Percentiles rank a stretch among this genome's conserved stretches.
These are phyloP conservation scores for Gari tellinella DNA, from an alignment of 2,888 invertebrate species.

Conservation along the genomic window DNA sequence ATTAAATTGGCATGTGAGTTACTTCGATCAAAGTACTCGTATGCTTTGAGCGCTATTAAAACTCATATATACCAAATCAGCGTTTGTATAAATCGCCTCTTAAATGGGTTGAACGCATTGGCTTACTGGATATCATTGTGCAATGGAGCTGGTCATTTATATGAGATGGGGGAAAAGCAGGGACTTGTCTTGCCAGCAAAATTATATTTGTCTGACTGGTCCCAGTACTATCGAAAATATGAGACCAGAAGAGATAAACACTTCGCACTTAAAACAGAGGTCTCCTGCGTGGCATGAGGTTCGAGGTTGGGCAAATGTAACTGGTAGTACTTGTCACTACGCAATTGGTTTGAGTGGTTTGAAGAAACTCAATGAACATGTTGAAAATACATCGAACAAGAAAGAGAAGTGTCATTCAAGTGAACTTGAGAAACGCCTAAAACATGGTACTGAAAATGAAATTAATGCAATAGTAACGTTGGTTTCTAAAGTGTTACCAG, in stretches of 20 bases:
- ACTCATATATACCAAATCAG: slow-evolving; percentile 9
- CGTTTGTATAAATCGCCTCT: background rate
- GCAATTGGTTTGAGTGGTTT: slow-evolving; percentile 16
- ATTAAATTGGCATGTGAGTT: no score
- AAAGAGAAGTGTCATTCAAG: background rate
- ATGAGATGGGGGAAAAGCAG: background rate
- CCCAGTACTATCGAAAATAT: no score
- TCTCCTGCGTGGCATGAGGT: slow-evolving; percentile 6
- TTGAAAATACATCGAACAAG: background rate
- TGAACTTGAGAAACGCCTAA: slow-evolving; percentile 22
- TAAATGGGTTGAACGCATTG: slow-evolving; percentile 6
- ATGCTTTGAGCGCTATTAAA: no score
- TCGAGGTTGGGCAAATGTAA: slow-evolving; percentile 10
- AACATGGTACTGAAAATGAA: slow-evolving; percentile 29
- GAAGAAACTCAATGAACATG: slow-evolving; percentile 6
- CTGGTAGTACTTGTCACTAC: slow-evolving; percentile 12
- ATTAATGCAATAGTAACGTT: slow-evolving; percentile 38
- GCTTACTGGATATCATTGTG: background rate
- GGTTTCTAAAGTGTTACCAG: slow-evolving; percentile 22
- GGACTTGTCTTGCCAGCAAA: background rate
- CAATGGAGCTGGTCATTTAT: background rate
- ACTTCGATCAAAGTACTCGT: no score
- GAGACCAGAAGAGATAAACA: background rate
- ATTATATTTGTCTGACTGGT: background rate
- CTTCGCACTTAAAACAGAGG: slow-evolving; percentile 9